A percentile compares a stretch with the other conserved stretches of the same genome.
phyloP scores from a whole-genome alignment of 2,888 invertebrate genomes.

The Heliothis peltigera region DNA sequence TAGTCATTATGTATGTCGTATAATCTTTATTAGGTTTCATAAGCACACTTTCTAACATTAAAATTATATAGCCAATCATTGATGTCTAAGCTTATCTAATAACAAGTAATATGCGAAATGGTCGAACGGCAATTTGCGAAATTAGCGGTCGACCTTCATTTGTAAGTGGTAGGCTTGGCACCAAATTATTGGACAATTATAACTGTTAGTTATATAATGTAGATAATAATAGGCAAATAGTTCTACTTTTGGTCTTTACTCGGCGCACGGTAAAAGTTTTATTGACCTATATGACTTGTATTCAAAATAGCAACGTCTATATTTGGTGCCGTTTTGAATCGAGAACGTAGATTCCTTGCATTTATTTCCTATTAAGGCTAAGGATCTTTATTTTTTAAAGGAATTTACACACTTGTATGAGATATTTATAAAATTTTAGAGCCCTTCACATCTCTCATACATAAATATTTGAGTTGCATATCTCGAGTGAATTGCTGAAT shows the following conservation, averaged over 20 bases:
- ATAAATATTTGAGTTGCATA: too few relatives aligned
- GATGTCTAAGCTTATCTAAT: constrained; percentile 36
- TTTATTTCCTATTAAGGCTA: too few relatives aligned
- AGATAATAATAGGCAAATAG: neutral
- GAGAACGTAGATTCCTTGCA: too few relatives aligned
- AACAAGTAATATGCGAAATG: constrained; percentile 26
- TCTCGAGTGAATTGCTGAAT: too few relatives aligned
- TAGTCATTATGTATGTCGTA: neutral
- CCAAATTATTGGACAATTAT: constrained; percentile 4
- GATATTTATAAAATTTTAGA: too few relatives aligned
- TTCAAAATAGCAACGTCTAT: too few relatives aligned
- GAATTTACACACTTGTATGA: too few relatives aligned
- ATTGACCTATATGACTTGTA: too few relatives aligned
- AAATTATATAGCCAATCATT: constrained; percentile 18
- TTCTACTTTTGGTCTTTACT: neutral
- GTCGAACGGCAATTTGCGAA: constrained; percentile 37
- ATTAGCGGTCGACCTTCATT: constrained; percentile 36
- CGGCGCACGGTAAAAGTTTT: neutral
- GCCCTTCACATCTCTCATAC: too few relatives aligned
- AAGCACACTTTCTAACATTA: constrained; percentile 15
- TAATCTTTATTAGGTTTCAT: constrained; percentile 19
- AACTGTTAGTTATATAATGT: constrained; percentile 8
- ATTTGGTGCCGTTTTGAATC: too few relatives aligned
- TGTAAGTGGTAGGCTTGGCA: constrained; percentile 26
- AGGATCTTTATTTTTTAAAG: too few relatives aligned